A percentile compares a stretch with the other conserved stretches of the same genome.
Evolutionary conservation across 2,113 vertebrate genomes (phyloP).

Genomic region (Microcebus tavaratra): DNA sequence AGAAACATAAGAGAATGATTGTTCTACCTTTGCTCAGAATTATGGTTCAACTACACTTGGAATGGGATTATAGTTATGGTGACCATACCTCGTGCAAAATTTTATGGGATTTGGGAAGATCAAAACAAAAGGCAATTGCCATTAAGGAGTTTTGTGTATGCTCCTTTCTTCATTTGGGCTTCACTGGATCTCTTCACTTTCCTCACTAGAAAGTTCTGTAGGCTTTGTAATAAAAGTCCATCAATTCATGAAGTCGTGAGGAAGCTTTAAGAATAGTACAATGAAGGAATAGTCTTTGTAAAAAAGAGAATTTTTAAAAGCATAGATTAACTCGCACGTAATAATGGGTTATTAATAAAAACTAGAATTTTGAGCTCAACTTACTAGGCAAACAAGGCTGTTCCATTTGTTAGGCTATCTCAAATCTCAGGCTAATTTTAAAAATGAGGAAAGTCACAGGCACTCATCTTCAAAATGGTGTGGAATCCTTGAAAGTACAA

Average conservation of each 20-base stretch:
- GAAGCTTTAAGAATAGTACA: background rate
- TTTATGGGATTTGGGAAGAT: background rate
- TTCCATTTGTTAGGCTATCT: background rate
- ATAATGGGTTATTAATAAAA: background rate
- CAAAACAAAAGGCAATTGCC: background rate
- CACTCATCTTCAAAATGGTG: background rate
- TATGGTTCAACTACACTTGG: background rate
- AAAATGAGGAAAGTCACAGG: background rate
- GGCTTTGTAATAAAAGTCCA: background rate
- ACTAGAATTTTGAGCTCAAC: background rate
- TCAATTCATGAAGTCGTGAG: background rate
- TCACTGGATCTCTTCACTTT: background rate
- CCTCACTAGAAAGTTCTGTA: background rate
- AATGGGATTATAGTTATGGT: background rate
- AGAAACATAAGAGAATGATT: background rate
- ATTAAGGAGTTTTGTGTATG: background rate
- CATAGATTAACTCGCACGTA: background rate
- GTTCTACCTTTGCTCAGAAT: background rate
- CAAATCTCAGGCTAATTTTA: constrained; percentile 28
- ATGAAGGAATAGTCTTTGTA: background rate
- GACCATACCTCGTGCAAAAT: background rate
- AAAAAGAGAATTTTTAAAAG: background rate
- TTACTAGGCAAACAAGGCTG: background rate
- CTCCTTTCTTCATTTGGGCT: background rate
- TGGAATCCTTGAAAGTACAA: background rate